Evolutionary conservation across 2,888 invertebrate genomes (phyloP).

Genomic region (Fabriciana adippe): DNA sequence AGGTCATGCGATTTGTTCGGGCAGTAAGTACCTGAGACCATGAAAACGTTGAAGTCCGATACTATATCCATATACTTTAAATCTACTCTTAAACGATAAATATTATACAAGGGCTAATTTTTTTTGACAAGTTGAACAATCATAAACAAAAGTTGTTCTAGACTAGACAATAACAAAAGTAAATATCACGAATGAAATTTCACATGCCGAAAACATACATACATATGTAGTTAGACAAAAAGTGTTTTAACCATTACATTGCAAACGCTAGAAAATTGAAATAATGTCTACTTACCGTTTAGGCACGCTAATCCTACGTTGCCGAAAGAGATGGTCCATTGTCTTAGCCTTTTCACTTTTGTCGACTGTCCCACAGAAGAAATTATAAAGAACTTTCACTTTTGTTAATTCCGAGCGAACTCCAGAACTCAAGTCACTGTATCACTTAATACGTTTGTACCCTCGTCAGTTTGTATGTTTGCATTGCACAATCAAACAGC

Average conservation of each 20-base stretch:
- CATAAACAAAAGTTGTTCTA: too few species aligned
- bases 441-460: constrained; percentile 27
- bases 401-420: constrained; percentile 54
- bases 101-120: too few species aligned
- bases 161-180: background rate
- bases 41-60: too few species aligned
- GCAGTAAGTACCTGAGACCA: background rate
- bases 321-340: constrained; percentile 80
- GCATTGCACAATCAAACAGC: constrained; percentile 26
- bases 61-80: too few species aligned
- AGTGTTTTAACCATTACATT: background rate
- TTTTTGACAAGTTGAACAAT: too few species aligned
- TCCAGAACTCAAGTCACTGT: constrained; percentile 31
- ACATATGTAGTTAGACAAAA: background rate
- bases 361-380: constrained; percentile 66
- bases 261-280: constrained; percentile 6
- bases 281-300: constrained; percentile 72
- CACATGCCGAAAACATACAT: background rate
- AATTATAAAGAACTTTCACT: constrained; percentile 74
- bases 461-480: constrained; percentile 24
- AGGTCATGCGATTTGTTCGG: background rate
- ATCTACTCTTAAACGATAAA: too few species aligned
- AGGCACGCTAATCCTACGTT: constrained; percentile 74
- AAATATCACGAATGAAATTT: background rate
- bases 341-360: constrained; percentile 63